phyloP scores from a whole-genome alignment of 2,888 invertebrate species.

The Orchesella flavescens region DNA sequence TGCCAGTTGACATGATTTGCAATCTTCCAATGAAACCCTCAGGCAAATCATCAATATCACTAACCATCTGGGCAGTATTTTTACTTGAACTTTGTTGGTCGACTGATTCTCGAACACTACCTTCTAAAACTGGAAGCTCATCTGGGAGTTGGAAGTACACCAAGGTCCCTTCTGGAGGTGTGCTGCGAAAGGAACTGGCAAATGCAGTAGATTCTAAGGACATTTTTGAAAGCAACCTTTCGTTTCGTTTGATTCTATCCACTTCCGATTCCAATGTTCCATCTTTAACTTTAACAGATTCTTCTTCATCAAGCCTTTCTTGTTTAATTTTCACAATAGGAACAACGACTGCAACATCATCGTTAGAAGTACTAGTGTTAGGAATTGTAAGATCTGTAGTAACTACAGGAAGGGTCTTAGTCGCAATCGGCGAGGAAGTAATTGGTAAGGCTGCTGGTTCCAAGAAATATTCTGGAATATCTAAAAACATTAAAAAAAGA shows the following conservation, averaged over 20 bases:
- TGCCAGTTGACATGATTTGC: slow-evolving; percentile 65
- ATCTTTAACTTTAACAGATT: slow-evolving; percentile 25
- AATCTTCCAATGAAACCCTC: slow-evolving; percentile 68
- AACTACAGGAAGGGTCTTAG: not conserved
- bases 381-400: not conserved
- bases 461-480: slow-evolving; percentile 25
- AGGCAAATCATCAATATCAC: slow-evolving; percentile 63
- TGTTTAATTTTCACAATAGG: slow-evolving; percentile 36
- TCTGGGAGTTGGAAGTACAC: slow-evolving; percentile 68
- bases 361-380: not conserved
- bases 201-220: slow-evolving; percentile 51
- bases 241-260: not conserved
- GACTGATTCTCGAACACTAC: slow-evolving; percentile 48
- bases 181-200: slow-evolving; percentile 50
- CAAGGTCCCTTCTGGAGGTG: slow-evolving; percentile 55
- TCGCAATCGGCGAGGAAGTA: not conserved
- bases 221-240: slow-evolving; percentile 7
- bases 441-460: slow-evolving; percentile 19
- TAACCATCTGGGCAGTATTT: slow-evolving; percentile 31
- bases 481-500: slow-evolving; percentile 9
- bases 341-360: not conserved
- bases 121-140: slow-evolving; percentile 64
- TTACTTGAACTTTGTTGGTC: slow-evolving; percentile 26
- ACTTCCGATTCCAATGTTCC: slow-evolving; percentile 29
- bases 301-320: slow-evolving; percentile 48